These are phyloP conservation scores for Struthio camelus DNA, from an alignment of 2,113 vertebrate species.

Conservation along the genomic window DNA sequence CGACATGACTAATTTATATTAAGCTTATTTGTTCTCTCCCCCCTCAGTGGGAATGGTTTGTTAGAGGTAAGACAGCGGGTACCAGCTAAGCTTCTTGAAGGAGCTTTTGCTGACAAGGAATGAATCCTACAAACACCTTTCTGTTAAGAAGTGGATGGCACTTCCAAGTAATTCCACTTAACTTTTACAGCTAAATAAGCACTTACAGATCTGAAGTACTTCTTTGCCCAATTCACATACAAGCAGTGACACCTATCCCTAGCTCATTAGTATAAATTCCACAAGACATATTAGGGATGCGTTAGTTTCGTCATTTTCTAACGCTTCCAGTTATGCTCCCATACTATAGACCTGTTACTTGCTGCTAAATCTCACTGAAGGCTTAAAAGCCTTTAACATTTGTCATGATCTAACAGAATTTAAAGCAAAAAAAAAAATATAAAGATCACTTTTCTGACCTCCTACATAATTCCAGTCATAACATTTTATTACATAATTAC, in stretches of 20 bases:
- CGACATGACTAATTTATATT: neutral
- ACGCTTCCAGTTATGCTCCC: neutral
- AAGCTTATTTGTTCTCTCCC: neutral
- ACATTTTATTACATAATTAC: neutral
- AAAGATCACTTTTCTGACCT: neutral
- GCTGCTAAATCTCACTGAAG: neutral
- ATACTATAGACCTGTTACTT: accelerated
- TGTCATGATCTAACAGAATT: neutral
- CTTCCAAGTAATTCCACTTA: neutral
- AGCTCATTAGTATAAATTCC: neutral
- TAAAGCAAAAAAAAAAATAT: neutral
- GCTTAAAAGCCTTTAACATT: neutral
- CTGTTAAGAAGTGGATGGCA: neutral
- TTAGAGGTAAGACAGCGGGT: neutral
- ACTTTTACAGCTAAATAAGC: neutral
- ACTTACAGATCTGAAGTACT: neutral
- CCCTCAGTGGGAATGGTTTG: neutral
- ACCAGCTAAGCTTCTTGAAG: neutral
- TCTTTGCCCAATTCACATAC: neutral
- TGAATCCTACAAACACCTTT: neutral
- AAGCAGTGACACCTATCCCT: neutral
- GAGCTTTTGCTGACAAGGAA: neutral
- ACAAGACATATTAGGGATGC: neutral
- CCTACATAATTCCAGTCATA: accelerated
- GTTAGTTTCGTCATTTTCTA: neutral